Base-by-base conservation (phyloP, 2,888 invertebrate genomes). In the Cataglyphis rosenhaueri region DNA sequence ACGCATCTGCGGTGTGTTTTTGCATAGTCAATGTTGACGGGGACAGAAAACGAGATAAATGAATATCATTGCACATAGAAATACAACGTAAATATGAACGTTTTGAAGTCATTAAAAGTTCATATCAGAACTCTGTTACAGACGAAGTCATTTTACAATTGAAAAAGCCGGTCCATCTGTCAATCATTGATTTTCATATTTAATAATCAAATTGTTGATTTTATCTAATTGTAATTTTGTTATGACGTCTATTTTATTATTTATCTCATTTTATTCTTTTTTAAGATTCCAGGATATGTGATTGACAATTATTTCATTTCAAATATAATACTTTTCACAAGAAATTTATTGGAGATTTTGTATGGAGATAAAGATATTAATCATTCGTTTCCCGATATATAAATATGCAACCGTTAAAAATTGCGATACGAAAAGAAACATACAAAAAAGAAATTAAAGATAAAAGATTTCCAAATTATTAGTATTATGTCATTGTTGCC, bases 41-140 rank as follows among this genome's bases (percentile, higher is more conserved):
- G 35, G 84, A 48, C 83, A 85, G 85, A 89, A 88, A 87, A 81
- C 79, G 68, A 88, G 83, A 88, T 88, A 86, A 88, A 86, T 81
- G 82, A 66, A 25, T 78, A 44, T 5, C 10, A 35, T 64, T 44
- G 21, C 32, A 64, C 62, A 62, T 64, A 62, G 44, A 62, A 32
- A 74, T 44, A 62, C 44, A n/a, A 4, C 32, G 18, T 29, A 29
- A 29, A 29, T 29, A 48, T 6, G 29, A 48, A 5, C 21, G 12
- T 65, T 52, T 32, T 9, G 29, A 48, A 32, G 15, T 38, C 18
- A 21, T 35, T 65, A 6, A 18, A 52, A 25, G 29, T 38, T 74
- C 5, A 52, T 65, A 25, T 21, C 6, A 8, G 5, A 32, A 25
- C 25, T 15, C 6, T 25, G 1, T 57, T 62, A 9, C n/a, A 48